Evolutionary conservation across 2,113 vertebrate species (phyloP).

Genomic region (Columba livia): DNA sequence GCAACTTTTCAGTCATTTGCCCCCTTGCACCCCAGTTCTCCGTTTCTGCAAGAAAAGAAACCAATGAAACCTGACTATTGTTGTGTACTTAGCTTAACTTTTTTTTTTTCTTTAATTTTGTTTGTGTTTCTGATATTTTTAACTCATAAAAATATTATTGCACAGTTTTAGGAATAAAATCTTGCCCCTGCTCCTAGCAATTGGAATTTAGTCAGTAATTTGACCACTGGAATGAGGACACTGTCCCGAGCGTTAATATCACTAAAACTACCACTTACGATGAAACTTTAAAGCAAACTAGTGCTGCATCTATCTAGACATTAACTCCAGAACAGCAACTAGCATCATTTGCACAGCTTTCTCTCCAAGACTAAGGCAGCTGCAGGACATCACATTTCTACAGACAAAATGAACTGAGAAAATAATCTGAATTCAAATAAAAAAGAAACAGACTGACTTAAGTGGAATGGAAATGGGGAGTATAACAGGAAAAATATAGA

Average conservation of each 20-base stretch:
- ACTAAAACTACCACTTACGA: not conserved
- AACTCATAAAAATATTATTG: not conserved
- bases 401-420: not conserved
- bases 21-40: not conserved
- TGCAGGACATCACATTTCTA: not conserved
- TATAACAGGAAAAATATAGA: not conserved
- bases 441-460: accelerated
- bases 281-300: not conserved
- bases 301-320: not conserved
- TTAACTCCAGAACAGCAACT: not conserved
- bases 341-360: not conserved
- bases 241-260: not conserved
- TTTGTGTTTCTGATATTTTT: not conserved
- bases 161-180: not conserved
- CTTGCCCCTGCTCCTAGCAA: not conserved
- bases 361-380: not conserved
- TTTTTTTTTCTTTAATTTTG: not conserved
- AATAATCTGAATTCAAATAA: not conserved
- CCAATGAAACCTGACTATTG: not conserved
- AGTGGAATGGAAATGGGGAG: not conserved
- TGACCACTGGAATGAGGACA: not conserved
- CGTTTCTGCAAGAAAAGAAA: not conserved
- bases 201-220: not conserved
- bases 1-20: not conserved
- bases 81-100: not conserved